Evolutionary conservation across 2,113 vertebrate species (phyloP).

Genomic region (Rhea pennata): DNA sequence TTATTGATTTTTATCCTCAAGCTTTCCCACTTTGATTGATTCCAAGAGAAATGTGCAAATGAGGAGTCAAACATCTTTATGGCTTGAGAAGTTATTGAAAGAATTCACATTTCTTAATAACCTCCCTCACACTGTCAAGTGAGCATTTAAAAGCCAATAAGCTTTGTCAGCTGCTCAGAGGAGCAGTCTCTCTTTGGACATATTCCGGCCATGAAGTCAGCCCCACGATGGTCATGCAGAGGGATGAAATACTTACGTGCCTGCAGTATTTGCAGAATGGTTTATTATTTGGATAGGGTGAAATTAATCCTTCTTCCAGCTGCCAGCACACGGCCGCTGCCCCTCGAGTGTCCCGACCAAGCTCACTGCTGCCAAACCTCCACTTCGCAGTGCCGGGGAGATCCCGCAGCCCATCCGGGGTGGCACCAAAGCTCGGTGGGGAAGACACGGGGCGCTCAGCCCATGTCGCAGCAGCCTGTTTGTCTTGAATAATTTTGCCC

Average conservation of each 20-base stretch:
- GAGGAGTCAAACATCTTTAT: constrained; percentile 50
- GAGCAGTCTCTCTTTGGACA: neutral
- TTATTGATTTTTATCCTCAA: constrained; percentile 23
- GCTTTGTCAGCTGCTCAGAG: neutral
- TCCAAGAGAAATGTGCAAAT: constrained; percentile 9
- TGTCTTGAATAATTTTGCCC: too few relatives aligned
- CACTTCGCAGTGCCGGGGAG: too few relatives aligned
- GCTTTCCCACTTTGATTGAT: constrained; percentile 4
- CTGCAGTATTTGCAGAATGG: neutral
- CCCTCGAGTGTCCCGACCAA: neutral
- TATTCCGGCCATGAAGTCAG: too few relatives aligned
- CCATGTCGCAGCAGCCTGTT: too few relatives aligned
- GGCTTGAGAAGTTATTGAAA: neutral
- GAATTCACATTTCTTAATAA: neutral
- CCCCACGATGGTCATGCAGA: neutral
- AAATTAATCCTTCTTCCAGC: neutral
- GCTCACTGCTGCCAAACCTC: too few relatives aligned
- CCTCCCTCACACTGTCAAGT: neutral
- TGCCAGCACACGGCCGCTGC: too few relatives aligned
- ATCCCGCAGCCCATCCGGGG: too few relatives aligned
- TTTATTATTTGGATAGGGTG: neutral
- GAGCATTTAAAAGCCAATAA: neutral
- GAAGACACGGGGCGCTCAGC: too few relatives aligned
- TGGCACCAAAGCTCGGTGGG: too few relatives aligned
- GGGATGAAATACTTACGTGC: neutral